These are phyloP conservation scores for Amitus sp. DNA, from an alignment of 2,888 invertebrate genomes.

Conservation along the genomic window DNA sequence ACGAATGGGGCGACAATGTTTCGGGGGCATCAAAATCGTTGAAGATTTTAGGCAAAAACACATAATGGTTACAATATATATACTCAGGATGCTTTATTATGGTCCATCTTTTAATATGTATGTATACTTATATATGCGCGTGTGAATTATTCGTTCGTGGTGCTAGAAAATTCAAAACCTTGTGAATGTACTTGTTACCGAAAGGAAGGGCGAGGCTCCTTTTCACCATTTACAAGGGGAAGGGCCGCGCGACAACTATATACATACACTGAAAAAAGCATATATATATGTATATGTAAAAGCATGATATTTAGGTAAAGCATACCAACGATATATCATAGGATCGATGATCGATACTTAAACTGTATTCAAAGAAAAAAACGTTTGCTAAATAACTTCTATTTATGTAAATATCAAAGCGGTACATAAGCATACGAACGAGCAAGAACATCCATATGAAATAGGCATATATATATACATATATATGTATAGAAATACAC, in stretches of 20 bases:
- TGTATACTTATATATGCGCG: constrained; percentile 46
- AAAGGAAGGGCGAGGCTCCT: constrained; percentile 40
- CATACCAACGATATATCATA: constrained; percentile 51
- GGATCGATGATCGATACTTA: constrained; percentile 52
- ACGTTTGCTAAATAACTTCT: constrained; percentile 53
- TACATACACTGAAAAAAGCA: no score
- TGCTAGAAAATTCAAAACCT: constrained; percentile 56
- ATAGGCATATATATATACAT: constrained; percentile 44
- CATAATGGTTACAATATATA: constrained; percentile 64
- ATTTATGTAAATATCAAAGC: constrained; percentile 47
- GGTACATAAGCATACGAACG: constrained; percentile 37
- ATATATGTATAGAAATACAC: constrained; percentile 64
- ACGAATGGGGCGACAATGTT: constrained; percentile 23
- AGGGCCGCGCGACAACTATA: constrained; percentile 49
- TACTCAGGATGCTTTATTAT: constrained; percentile 66
- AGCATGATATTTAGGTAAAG: constrained; percentile 22
- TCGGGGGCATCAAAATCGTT: constrained; percentile 54
- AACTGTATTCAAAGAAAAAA: constrained; percentile 49
- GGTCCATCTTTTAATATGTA: constrained; percentile 51
- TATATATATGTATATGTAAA: constrained; percentile 27
- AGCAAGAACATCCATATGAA: constrained; percentile 43
- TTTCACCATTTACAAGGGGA: constrained; percentile 50
- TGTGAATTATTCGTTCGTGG: constrained; percentile 61
- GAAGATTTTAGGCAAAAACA: constrained; percentile 55
- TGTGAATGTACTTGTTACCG: constrained; percentile 56